A percentile compares a stretch with the other conserved stretches of the same genome.
phyloP scores from a whole-genome alignment of 2,797 vertebrate genomes.

The Dipus sagitta region DNA sequence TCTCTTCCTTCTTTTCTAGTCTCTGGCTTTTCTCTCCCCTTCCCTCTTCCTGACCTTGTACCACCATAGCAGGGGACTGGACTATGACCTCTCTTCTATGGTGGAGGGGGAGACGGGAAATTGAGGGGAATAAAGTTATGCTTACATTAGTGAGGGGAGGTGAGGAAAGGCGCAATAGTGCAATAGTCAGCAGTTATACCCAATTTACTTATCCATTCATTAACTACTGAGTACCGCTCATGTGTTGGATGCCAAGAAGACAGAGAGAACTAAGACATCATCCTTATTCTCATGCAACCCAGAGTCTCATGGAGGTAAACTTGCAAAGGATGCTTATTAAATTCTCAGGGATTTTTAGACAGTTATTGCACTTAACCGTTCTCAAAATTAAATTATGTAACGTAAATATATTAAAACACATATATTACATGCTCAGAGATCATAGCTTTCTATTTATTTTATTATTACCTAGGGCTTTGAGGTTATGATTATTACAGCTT shows the following conservation, averaged over 20 bases:
- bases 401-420: conserved; percentile 30
- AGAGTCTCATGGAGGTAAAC: background rate
- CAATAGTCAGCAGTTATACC: background rate
- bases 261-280: background rate
- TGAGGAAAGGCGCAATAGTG: background rate
- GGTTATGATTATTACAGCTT: background rate
- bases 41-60: background rate
- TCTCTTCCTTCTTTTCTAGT: background rate
- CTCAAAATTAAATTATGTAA: conserved; percentile 50
- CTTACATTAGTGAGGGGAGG: conserved; percentile 40
- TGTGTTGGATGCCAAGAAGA: background rate
- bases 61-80: background rate
- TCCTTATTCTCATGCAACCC: conserved; percentile 4
- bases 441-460: conserved; percentile 17
- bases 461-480: background rate
- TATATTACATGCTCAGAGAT: conserved; percentile 11
- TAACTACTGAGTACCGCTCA: background rate
- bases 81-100: background rate
- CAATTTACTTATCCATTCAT: background rate
- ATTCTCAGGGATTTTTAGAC: conserved; percentile 58
- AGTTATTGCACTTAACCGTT: background rate
- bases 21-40: background rate
- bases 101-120: background rate
- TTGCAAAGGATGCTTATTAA: background rate
- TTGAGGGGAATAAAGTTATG: conserved; percentile 28